These are phyloP conservation scores for Eupeodes corollae DNA, from an alignment of 1,140 invertebrate species.

Conservation along the genomic window DNA sequence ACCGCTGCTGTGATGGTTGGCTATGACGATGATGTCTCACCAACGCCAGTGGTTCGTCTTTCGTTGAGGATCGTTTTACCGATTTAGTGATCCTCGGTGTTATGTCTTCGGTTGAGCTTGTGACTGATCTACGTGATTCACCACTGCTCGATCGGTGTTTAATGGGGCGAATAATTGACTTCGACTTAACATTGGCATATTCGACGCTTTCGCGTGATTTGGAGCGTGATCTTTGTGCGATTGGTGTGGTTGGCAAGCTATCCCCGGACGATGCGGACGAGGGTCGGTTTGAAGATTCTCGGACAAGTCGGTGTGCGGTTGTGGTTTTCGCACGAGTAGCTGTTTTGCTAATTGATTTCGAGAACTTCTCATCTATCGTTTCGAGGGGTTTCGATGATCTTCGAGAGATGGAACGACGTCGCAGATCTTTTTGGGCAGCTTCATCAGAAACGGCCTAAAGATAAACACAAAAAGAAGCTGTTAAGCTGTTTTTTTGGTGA, in stretches of 20 bases:
- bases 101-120: not conserved
- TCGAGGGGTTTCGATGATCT: conserved; percentile 28
- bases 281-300: conserved; percentile 13
- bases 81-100: not conserved
- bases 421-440: conserved; percentile 30
- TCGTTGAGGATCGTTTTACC: not conserved
- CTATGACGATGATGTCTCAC: too few species aligned
- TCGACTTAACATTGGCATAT: conserved; percentile 4
- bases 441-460: conserved; percentile 30
- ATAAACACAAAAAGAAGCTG: not conserved
- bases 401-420: conserved; percentile 26
- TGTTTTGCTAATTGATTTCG: conserved; percentile 9
- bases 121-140: not conserved
- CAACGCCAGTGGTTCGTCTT: not conserved
- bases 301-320: too few species aligned
- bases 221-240: conserved; percentile 20
- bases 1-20: too few species aligned
- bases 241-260: conserved; percentile 14
- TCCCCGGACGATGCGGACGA: conserved; percentile 32
- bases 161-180: too few species aligned
- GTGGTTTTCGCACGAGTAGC: conserved; percentile 8
- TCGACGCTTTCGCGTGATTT: conserved; percentile 15
- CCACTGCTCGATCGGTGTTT: not conserved
- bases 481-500: too few species aligned
- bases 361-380: conserved; percentile 31